These are phyloP conservation scores for Hirtodrosophila trivittata DNA, from an alignment of 2,888 invertebrate genomes.

Conservation along the genomic window DNA sequence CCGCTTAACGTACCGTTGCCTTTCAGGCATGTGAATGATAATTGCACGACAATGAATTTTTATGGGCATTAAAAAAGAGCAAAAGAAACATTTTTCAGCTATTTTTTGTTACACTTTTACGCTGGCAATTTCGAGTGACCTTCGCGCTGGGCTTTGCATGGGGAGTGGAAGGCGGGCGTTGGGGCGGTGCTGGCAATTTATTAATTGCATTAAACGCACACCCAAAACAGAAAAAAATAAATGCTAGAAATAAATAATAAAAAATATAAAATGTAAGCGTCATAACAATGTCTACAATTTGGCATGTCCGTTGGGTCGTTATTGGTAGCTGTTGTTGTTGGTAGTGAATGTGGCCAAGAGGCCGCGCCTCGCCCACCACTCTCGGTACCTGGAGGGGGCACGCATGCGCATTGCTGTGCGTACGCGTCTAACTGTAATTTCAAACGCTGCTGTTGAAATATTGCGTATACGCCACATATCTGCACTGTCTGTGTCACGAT, in stretches of 20 bases:
- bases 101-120: conserved; percentile 32
- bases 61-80: conserved; percentile 36
- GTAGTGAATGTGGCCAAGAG: conserved; percentile 15
- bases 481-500: not conserved
- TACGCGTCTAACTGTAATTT: conserved; percentile 70
- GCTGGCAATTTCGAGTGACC: conserved; percentile 41
- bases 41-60: conserved; percentile 74
- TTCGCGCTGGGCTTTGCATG: conserved; percentile 32
- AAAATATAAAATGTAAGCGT: conserved; percentile 31
- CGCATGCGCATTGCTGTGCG: conserved; percentile 70
- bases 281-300: conserved; percentile 41
- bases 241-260: too few species aligned
- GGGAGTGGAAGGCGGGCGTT: not conserved
- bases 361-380: conserved; percentile 30
- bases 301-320: conserved; percentile 34
- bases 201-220: conserved; percentile 53
- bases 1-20: conserved; percentile 50
- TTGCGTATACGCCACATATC: conserved; percentile 70
- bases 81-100: conserved; percentile 39
- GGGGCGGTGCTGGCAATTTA: conserved; percentile 35
- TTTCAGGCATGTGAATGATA: conserved; percentile 66
- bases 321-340: not conserved
- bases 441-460: conserved; percentile 64
- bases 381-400: conserved; percentile 26
- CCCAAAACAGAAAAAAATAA: conserved; percentile 15